Conservation (phyloP, 2,888 invertebrate species). For the Scaptomyza cyrtandrae region DNA sequence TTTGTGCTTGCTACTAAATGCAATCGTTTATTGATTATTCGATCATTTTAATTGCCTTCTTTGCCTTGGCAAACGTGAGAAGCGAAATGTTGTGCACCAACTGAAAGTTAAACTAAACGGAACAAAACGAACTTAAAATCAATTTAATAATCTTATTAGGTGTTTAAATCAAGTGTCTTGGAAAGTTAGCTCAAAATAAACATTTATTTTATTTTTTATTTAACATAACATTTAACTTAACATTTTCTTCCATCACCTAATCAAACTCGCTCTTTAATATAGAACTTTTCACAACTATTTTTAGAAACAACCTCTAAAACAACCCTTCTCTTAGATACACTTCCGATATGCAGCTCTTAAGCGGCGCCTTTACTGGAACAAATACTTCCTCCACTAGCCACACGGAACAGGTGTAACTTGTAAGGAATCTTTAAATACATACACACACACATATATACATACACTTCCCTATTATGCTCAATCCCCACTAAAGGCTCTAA, state of each 20-base stretch:
- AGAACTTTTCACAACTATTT: background rate
- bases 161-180: background rate
- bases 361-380: conserved; percentile 16
- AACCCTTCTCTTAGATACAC: conserved; percentile 22
- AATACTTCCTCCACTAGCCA: conserved; percentile 33
- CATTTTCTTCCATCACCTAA: too few species aligned
- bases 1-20: conserved; percentile 67
- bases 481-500: conserved; percentile 36
- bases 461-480: conserved; percentile 18
- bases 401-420: conserved; percentile 49
- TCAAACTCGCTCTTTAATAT: too few species aligned
- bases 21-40: conserved; percentile 74
- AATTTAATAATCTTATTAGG: background rate
- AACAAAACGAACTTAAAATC: background rate
- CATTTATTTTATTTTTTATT: too few species aligned
- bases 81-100: conserved; percentile 38
- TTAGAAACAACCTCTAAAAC: conserved; percentile 7
- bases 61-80: conserved; percentile 76
- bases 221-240: too few species aligned
- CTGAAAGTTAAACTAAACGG: conserved; percentile 20
- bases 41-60: conserved; percentile 72
- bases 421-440: background rate
- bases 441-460: background rate
- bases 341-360: conserved; percentile 19
- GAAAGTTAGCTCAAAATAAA: background rate